Percentiles rank a stretch among this genome's conserved stretches.
Evolutionary conservation across 2,113 vertebrate species (phyloP).

Genomic region (Abramis brama): DNA sequence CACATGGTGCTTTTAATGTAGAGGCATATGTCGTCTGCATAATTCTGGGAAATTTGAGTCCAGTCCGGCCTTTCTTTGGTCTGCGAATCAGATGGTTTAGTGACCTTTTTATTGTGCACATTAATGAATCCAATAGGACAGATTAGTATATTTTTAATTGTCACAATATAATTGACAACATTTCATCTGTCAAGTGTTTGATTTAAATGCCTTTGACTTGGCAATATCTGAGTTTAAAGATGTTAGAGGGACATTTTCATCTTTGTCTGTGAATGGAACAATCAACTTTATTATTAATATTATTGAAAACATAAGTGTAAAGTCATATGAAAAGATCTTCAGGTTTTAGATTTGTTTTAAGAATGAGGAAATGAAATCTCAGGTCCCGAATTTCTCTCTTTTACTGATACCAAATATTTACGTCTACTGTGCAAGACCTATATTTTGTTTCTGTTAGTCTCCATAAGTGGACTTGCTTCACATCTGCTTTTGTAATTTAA

Average conservation of each 20-base stretch:
- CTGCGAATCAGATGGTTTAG: not conserved
- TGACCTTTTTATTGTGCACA: not conserved
- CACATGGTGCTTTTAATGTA: conserved; percentile 36
- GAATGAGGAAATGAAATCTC: conserved; percentile 68
- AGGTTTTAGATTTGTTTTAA: conserved; percentile 47
- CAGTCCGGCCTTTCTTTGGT: conserved; percentile 9
- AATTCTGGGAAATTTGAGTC: not conserved
- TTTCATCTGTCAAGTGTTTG: not conserved
- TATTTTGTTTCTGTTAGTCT: conserved; percentile 59
- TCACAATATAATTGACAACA: not conserved
- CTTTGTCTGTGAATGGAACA: conserved; percentile 55
- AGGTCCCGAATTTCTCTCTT: conserved; percentile 73
- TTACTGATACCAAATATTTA: conserved; percentile 76
- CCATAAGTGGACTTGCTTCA: conserved; percentile 32
- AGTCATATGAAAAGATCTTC: not conserved
- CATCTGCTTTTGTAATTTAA: not conserved
- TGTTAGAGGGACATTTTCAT: conserved; percentile 45
- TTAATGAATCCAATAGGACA: not conserved
- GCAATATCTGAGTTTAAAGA: not conserved
- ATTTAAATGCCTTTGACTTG: conserved; percentile 8
- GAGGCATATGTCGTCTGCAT: not conserved
- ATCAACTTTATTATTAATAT: conserved; percentile 49
- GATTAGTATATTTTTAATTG: not conserved
- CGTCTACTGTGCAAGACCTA: conserved; percentile 74
- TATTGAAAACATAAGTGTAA: no score